Base-by-base conservation (phyloP, 2,113 vertebrate genomes). In the Mastomys natalensis region DNA sequence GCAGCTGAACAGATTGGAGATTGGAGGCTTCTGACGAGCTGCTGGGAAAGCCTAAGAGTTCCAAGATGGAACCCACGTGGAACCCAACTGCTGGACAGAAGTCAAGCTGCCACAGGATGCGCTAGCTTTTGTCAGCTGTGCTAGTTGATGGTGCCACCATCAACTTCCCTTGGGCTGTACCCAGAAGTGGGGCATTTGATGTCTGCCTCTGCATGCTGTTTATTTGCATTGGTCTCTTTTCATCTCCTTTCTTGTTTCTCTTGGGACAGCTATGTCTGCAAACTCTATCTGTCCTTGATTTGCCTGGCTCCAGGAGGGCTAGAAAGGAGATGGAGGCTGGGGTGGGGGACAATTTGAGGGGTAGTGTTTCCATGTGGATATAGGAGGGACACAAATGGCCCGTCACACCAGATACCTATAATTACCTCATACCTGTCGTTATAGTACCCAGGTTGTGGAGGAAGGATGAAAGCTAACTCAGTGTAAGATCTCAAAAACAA, bases 201-300 rank as follows among this genome's bases (percentile, higher is more conserved):
- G 55, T 31, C 81, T 76, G 24, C 53, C 21, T 87, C 58, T 40
- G n/a, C 13, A 8, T 3, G 19, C 53, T 45, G 16, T 73, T 95
- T 81, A 62, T 88, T 29, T 73, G 22, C 62, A 53, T 64, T 53
- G 15, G 60, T 81, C 43, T 37, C 22, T 40, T 21, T 94, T 26
- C 58, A 73, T 64, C 62, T 58, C 21, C 73, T 26, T 48, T 62
- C 96, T 88, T 53, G 22, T 86, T 60, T 96, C 62, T 94, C 89
- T 94, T n/a, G 73, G 68, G 16, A n/a, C 45, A n/a, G 77, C 21
- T 11, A 21, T 29, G 34, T 91, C 66, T 68, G 40, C 37, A 43
- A 62, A 58, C 85, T 68, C 29, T 68, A 78, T 89, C 60, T 91
- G 90, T 62, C 45, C 60, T 95, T 58, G 24, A 80, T 81, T 90